A percentile compares a stretch with the other conserved stretches of the same genome.
Evolutionary conservation across 2,888 invertebrate genomes (phyloP).

Genomic region (Latrodectus hesperus): DNA sequence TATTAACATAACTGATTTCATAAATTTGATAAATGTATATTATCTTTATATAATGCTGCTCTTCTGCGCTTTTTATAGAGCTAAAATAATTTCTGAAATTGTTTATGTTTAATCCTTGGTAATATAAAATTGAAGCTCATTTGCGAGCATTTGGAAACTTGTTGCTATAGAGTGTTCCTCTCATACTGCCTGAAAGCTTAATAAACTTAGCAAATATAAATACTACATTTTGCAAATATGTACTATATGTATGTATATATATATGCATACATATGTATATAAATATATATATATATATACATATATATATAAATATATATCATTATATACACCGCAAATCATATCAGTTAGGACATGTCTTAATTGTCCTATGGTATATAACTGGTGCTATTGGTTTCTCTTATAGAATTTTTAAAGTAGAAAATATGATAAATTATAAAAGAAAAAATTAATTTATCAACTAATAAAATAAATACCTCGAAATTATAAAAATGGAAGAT

Average conservation of each 20-base stretch:
- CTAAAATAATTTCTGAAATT: background rate
- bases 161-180: background rate
- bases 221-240: too few relatives aligned
- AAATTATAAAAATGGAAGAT: background rate
- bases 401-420: constrained; percentile 26
- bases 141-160: too few relatives aligned
- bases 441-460: background rate
- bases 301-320: too few relatives aligned
- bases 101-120: background rate
- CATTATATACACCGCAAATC: constrained; percentile 6
- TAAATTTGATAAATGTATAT: background rate
- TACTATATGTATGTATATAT: constrained; percentile 12
- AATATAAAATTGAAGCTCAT: too few relatives aligned
- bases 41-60: background rate
- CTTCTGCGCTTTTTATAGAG: background rate
- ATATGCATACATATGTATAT: constrained; percentile 28
- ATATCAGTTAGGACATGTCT: constrained; percentile 55
- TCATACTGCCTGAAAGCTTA: background rate
- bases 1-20: background rate
- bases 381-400: constrained; percentile 66
- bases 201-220: constrained; percentile 60
- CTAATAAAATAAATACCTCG: background rate
- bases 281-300: constrained; percentile 39
- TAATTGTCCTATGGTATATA: constrained; percentile 60
- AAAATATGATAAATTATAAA: background rate